Conservation (phyloP, 1,140 invertebrate species). For the Protaetia brevitarsis region DNA sequence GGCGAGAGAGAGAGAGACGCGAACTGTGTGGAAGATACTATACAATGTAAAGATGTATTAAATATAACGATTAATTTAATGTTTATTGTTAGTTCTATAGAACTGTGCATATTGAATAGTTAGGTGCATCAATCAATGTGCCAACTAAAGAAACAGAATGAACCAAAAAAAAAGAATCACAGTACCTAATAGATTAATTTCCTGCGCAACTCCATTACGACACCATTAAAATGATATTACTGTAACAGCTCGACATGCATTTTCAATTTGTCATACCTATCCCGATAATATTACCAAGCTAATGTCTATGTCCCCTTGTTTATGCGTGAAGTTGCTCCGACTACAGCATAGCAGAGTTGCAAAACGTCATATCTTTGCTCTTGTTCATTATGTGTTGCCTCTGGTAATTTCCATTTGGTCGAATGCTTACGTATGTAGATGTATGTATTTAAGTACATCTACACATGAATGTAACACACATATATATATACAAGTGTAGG, state of each 20-base stretch:
- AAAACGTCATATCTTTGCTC: conserved; percentile 13
- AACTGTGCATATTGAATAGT: not conserved
- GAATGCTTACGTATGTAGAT: not conserved
- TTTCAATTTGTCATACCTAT: conserved; percentile 15
- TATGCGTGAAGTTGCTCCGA: not conserved
- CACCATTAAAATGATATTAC: conserved; percentile 1
- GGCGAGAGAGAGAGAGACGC: no score
- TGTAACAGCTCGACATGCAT: not conserved
- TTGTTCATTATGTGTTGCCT: conserved; percentile 13
- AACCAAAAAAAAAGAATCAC: not conserved
- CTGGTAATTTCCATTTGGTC: conserved; percentile 3
- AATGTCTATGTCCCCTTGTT: not conserved
- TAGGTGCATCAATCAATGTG: not conserved
- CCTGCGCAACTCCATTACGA: not conserved
- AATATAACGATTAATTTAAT: no score
- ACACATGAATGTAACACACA: no score
- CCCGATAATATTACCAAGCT: not conserved
- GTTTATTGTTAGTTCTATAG: no score
- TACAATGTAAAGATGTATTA: no score
- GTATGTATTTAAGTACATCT: no score
- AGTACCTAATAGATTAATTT: conserved; percentile 5
- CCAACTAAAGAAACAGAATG: not conserved
- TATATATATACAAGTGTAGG: no score
- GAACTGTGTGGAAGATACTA: no score
- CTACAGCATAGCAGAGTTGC: not conserved